phyloP scores from a whole-genome alignment of 2,797 vertebrate genomes.

The Eulemur coronatus region DNA sequence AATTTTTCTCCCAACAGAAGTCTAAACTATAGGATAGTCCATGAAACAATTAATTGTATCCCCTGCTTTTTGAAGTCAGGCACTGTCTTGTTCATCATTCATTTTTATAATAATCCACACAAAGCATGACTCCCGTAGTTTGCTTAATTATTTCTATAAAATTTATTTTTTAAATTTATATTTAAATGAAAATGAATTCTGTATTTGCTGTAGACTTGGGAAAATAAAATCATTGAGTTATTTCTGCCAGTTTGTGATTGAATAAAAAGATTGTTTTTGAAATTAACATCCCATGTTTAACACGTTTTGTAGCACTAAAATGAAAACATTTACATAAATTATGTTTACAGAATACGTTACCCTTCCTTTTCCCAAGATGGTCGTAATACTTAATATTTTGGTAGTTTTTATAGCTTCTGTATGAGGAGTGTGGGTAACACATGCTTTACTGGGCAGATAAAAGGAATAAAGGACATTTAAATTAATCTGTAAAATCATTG shows the following conservation, averaged over 20 bases:
- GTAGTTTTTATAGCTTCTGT: neutral
- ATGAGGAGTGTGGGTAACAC: neutral
- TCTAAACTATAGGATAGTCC: neutral
- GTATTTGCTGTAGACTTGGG: neutral
- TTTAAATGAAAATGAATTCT: neutral
- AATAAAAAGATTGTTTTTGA: neutral
- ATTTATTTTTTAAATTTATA: neutral
- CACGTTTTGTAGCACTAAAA: slow-evolving; percentile 4
- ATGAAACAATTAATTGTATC: neutral
- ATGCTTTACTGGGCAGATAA: neutral
- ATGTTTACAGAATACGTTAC: neutral
- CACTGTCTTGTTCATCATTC: neutral
- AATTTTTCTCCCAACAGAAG: neutral
- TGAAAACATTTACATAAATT: neutral
- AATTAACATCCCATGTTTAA: slow-evolving; percentile 11
- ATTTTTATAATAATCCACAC: neutral
- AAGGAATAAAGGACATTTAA: neutral
- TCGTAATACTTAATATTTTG: neutral
- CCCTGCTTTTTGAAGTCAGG: neutral
- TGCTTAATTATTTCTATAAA: neutral
- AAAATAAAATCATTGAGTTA: neutral
- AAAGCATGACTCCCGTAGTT: neutral
- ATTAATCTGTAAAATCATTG: neutral
- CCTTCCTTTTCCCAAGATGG: neutral
- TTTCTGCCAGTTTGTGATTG: neutral